Percentiles rank a stretch among this genome's conserved stretches.
Evolutionary conservation across 2,113 vertebrate genomes (phyloP).

Genomic region (Prinia subflava): DNA sequence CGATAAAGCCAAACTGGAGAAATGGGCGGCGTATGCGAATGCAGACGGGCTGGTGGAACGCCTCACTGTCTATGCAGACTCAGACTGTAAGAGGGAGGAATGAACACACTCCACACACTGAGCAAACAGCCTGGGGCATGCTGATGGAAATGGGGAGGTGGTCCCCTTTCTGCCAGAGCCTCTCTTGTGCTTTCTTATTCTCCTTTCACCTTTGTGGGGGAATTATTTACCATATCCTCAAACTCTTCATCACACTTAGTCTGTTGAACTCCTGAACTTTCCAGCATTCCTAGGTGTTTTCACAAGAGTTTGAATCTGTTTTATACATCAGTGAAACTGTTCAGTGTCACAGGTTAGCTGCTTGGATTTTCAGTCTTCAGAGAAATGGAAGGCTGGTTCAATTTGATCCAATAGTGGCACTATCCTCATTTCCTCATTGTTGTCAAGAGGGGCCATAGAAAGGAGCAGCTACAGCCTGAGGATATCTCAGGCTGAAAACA

Average conservation of each 20-base stretch:
- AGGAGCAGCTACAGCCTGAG: background rate
- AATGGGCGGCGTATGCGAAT: conserved; percentile 75
- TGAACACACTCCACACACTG: rapidly evolving
- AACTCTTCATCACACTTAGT: rapidly evolving
- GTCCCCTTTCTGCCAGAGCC: background rate
- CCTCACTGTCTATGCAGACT: conserved; percentile 77
- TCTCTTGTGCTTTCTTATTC: background rate
- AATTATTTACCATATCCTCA: background rate
- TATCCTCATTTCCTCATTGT: background rate
- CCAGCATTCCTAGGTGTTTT: background rate
- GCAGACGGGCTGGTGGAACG: conserved; percentile 76
- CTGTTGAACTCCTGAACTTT: background rate
- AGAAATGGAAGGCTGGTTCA: background rate
- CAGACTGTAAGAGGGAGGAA: conserved; percentile 73
- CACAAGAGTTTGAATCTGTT: background rate
- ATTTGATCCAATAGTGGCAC: background rate
- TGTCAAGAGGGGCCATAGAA: background rate
- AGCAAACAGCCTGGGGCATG: background rate
- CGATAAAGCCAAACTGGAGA: conserved; percentile 80
- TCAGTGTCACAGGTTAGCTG: background rate
- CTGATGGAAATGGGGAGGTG: background rate
- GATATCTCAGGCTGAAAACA: background rate
- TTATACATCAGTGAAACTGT: background rate
- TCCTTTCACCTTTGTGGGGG: background rate
- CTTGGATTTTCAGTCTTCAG: background rate